Evolutionary conservation across 2,113 vertebrate genomes (phyloP).

Genomic region (Mustela nigripes): DNA sequence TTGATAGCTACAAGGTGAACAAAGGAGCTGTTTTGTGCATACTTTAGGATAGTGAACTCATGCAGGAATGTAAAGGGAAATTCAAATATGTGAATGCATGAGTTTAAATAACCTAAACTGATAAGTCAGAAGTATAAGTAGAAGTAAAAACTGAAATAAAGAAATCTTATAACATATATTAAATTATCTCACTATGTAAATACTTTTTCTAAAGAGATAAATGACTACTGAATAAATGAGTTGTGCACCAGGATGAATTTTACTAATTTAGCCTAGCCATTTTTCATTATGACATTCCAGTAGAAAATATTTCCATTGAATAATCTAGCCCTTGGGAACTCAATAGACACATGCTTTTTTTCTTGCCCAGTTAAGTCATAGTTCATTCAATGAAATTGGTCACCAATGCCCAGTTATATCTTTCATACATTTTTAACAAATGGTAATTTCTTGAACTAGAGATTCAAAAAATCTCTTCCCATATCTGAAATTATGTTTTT

Average conservation of each 20-base stretch:
- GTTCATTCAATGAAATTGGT: conserved; percentile 65
- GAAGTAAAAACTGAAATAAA: conserved; percentile 38
- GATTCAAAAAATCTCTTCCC: conserved; percentile 23
- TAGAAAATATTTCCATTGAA: conserved; percentile 50
- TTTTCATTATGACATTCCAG: conserved; percentile 32
- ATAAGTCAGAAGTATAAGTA: conserved; percentile 1
- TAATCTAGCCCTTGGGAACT: conserved; percentile 2
- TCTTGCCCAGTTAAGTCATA: background rate
- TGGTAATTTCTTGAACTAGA: conserved; percentile 40
- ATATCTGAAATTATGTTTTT: conserved; percentile 44
- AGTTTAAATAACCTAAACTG: background rate
- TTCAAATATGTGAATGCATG: background rate
- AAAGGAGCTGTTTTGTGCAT: background rate
- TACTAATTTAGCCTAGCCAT: conserved; percentile 37
- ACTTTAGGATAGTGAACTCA: background rate
- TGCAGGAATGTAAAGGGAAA: background rate
- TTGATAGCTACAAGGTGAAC: background rate
- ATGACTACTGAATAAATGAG: conserved; percentile 57
- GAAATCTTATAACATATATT: background rate
- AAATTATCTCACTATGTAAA: conserved; percentile 53
- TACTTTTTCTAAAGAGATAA: conserved; percentile 39
- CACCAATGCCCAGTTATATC: conserved; percentile 30
- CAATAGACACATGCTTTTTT: background rate
- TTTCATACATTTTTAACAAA: conserved; percentile 64
- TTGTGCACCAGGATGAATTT: conserved; percentile 8